phyloP scores from a whole-genome alignment of 2,113 vertebrate genomes.

The Oenanthe oenanthe region DNA sequence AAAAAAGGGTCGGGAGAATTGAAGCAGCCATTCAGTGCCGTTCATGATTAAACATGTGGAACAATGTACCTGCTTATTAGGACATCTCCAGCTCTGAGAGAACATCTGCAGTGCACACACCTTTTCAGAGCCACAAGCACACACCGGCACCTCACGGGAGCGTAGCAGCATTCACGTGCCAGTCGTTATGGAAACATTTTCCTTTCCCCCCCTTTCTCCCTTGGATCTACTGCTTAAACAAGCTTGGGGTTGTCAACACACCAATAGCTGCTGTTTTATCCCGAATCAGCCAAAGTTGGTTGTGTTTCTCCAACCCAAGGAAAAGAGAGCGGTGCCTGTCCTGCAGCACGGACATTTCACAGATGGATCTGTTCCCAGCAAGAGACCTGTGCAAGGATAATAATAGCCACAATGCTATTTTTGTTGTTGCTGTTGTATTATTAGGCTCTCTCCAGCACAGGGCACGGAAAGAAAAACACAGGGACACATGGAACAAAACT shows the following conservation, averaged over 20 bases:
- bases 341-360: background rate
- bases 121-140: background rate
- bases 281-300: background rate
- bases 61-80: slow-evolving; percentile 61
- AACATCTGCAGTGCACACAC: slow-evolving; percentile 47
- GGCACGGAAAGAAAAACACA: background rate
- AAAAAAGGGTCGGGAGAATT: slow-evolving; percentile 11
- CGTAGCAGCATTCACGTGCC: background rate
- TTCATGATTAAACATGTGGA: slow-evolving; percentile 41
- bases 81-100: background rate
- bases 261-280: background rate
- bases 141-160: background rate
- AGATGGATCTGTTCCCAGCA: background rate
- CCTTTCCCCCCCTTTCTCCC: background rate
- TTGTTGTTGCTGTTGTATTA: background rate
- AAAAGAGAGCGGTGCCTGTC: background rate
- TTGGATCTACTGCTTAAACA: background rate
- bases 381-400: background rate
- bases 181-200: slow-evolving; percentile 60
- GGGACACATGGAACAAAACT: background rate
- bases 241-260: slow-evolving; percentile 1
- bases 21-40: slow-evolving; percentile 1
- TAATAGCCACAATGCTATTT: background rate
- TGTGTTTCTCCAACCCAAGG: background rate
- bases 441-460: background rate